These are phyloP conservation scores for Enoplosus armatus DNA, from an alignment of 2,797 vertebrate species.

Conservation along the genomic window DNA sequence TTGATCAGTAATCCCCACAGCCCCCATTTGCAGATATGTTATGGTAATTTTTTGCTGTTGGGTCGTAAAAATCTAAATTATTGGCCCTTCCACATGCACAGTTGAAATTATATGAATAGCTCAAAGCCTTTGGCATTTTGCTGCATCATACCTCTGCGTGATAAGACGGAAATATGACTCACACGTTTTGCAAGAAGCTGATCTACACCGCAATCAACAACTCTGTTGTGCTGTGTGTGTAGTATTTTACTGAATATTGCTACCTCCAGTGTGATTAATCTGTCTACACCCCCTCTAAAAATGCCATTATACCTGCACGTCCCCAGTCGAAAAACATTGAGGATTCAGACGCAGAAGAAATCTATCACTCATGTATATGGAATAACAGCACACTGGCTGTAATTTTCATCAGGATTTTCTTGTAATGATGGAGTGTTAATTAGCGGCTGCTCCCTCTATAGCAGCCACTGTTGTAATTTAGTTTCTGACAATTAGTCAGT, in stretches of 20 bases:
- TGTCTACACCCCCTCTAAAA: constrained; percentile 35
- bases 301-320: constrained; percentile 23
- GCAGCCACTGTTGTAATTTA: constrained; percentile 62
- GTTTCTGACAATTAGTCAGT: constrained; percentile 69
- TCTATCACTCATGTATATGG: constrained; percentile 37
- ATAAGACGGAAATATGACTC: constrained; percentile 4
- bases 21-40: constrained; percentile 23
- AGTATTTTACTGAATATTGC: constrained; percentile 31
- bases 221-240: neutral
- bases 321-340: constrained; percentile 23
- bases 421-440: constrained; percentile 68
- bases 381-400: constrained; percentile 40
- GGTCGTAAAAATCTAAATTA: constrained; percentile 41
- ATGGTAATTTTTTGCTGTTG: constrained; percentile 30
- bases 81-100: constrained; percentile 15
- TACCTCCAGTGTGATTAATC: constrained; percentile 44
- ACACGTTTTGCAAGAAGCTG: constrained; percentile 2
- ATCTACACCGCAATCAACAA: constrained; percentile 7
- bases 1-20: constrained; percentile 29
- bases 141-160: constrained; percentile 38
- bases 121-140: constrained; percentile 31
- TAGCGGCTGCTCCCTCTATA: constrained; percentile 61
- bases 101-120: constrained; percentile 40
- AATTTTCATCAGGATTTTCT: constrained; percentile 60
- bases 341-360: constrained; percentile 29